phyloP scores from a whole-genome alignment of 2,888 invertebrate species.

The Platypus cylindrus region DNA sequence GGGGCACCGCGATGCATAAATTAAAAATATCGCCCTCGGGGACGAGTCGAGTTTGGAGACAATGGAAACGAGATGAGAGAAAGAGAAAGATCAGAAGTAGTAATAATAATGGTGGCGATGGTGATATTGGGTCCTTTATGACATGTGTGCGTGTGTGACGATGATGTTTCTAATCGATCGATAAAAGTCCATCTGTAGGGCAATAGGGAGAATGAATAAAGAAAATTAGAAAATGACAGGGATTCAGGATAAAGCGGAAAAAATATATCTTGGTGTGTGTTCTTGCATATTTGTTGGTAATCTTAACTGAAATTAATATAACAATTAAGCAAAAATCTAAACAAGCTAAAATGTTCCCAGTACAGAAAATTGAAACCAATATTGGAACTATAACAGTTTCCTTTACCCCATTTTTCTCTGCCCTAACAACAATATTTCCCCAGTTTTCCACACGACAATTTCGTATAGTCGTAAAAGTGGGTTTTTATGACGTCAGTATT shows the following conservation, averaged over 20 bases:
- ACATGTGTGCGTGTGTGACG: slow-evolving; percentile 3
- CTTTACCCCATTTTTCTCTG: too few species aligned
- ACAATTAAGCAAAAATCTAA: too few species aligned
- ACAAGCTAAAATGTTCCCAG: too few species aligned
- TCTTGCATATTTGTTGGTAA: too few species aligned
- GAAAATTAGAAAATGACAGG: too few species aligned
- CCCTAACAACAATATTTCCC: slow-evolving; percentile 24
- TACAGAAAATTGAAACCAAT: too few species aligned
- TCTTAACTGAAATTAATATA: too few species aligned
- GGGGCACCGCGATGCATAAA: slow-evolving; percentile 24
- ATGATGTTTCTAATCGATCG: background rate
- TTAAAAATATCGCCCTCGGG: slow-evolving; percentile 28
- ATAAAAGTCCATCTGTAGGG: too few species aligned
- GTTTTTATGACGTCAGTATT: slow-evolving; percentile 23
- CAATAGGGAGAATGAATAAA: too few species aligned
- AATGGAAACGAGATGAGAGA: slow-evolving; percentile 14
- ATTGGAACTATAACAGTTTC: too few species aligned
- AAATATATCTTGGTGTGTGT: too few species aligned
- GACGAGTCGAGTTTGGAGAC: slow-evolving; percentile 19
- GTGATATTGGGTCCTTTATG: slow-evolving; percentile 6
- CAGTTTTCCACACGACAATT: slow-evolving; percentile 20
- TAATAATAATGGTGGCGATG: slow-evolving; percentile 2
- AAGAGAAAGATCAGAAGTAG: slow-evolving; percentile 13
- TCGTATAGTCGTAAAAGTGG: slow-evolving; percentile 19
- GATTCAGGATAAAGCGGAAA: too few species aligned